Base-by-base conservation (phyloP, 1,140 invertebrate species). In the Neuroterus valhalla region DNA sequence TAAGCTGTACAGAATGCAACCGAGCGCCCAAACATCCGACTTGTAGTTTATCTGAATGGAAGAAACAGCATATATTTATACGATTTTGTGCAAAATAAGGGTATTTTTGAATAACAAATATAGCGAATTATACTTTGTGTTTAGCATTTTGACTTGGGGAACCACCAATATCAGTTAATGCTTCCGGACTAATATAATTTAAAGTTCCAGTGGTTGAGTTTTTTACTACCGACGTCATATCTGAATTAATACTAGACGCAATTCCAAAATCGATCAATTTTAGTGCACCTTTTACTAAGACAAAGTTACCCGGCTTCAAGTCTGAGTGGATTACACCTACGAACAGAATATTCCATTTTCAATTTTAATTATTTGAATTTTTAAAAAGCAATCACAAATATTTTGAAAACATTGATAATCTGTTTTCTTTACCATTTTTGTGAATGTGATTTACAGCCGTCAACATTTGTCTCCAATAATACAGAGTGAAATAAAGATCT, bases 251-350 rank as follows among this genome's bases (percentile, higher is more conserved):
- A 67, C 94, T 94, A 66, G 96, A 96, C n/a, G 98, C 96, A 81
- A 99, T 99, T 23, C 98, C 98, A 91, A 99, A 99, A 91, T 99
- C 98, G 76, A 99, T 99, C 23, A 99, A 90, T 91, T 99, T 99
- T 4, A 99, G 88, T 66, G 94, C 92, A 3, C 96, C 96, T 73
- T 93, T 92, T 23, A 98, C 96, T 80, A 98, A 90, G 12, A 99
- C 91, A 90, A 99, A 99, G 90, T 99, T 99, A 1, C 97, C 97
- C 12, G 98, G 98, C 89, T 99, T 99, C 71, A 99, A 90, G 89
- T 99, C 98, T 0, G 96, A 96, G 91, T 99, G 98, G 72, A 99
- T 96, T 14, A 99, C 96, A 55, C 95, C 96, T 96, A 86, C 6
- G 91, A 89, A 84, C 74, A 78, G 76, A 78, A 11, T 78, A 46